Evolutionary conservation across 2,888 invertebrate genomes (phyloP).

Genomic region (Ormia ochracea): DNA sequence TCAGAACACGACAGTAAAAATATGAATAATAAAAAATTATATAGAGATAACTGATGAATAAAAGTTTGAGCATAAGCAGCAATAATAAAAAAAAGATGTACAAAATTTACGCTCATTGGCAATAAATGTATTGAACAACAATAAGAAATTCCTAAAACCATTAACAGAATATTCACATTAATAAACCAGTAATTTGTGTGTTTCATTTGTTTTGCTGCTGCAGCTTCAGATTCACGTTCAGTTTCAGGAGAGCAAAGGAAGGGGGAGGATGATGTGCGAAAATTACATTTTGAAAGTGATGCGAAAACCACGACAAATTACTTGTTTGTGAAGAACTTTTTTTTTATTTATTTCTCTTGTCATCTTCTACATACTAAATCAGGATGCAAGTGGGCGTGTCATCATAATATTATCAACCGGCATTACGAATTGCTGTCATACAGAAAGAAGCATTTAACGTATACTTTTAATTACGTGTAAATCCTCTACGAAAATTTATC

Average conservation of each 20-base stretch:
- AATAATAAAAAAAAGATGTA: neutral
- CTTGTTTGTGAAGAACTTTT: slow-evolving; percentile 54
- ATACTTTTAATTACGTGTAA: slow-evolving; percentile 51
- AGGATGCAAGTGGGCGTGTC: slow-evolving; percentile 50
- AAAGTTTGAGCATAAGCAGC: neutral
- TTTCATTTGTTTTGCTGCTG: slow-evolving; percentile 44
- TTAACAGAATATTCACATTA: slow-evolving; percentile 3
- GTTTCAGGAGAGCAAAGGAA: neutral
- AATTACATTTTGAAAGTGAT: slow-evolving; percentile 16
- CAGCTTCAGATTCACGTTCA: neutral
- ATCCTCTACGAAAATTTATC: slow-evolving; percentile 24
- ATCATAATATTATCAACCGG: slow-evolving; percentile 17
- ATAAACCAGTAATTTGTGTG: slow-evolving; percentile 20
- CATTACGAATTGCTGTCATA: slow-evolving; percentile 36
- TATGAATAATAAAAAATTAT: slow-evolving; percentile 27
- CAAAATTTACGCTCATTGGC: neutral
- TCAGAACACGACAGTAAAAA: slow-evolving; percentile 23
- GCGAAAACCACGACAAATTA: slow-evolving; percentile 54
- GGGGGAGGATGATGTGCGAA: slow-evolving; percentile 58
- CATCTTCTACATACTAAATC: no score
- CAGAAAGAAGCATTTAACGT: slow-evolving; percentile 8
- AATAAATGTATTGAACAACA: slow-evolving; percentile 19
- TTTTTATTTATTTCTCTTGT: slow-evolving; percentile 23
- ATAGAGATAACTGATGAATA: slow-evolving; percentile 5
- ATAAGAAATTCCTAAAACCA: neutral